Evolutionary conservation across 2,797 vertebrate species (phyloP), one percentile per base, ranked within the genome.

Genomic region (Graptemys geographica): DNA sequence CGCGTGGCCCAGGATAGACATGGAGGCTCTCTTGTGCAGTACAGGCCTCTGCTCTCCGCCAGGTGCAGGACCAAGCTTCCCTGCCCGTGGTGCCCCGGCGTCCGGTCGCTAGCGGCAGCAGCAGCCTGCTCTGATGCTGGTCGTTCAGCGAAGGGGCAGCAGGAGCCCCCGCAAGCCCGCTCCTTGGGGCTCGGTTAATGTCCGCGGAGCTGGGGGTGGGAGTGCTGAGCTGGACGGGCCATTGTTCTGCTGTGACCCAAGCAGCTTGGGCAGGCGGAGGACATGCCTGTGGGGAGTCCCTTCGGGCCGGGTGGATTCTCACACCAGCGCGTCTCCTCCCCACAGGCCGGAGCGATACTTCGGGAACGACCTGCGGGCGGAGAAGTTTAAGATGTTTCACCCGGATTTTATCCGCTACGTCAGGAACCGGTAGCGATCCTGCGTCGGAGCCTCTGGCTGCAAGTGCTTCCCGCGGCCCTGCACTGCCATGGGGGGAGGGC

Each of bases 391-490:
- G 97, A 99, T 99, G 93, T 98, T 98, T 78, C 98, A 99, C 84
- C 99, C 98, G 0, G 99, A 99, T 69, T 99, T 99, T 88, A 92
- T 98, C 87, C 98, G 98, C 56, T 99, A 99, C 95, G 81, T 99
- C 82, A 97, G 98, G 85, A 99, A 99, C 98, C 98, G 98, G 99
- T 99, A 94, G 97, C 53, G 8, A 74, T 23, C 69, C n/a, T 41
- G 3, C 3, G 5, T 27, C 4, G 49, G 31, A n/a, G 31, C 33
- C 19, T 41, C 19, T 23, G n/a, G 12, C 74, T 47, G 27, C 23
- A 12, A 16, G 74, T 27, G 2, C 74, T 28, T 16, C 51, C 79
- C 11, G 19, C 33, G 79, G 79, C 8, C 56, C 81, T 37, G 65
- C 53, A 10, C 37, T 9, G 51, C 23, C 25, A 31, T 11, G 19